These are phyloP conservation scores for Carposina sasakii DNA, from an alignment of 1,140 invertebrate genomes.

Conservation along the genomic window DNA sequence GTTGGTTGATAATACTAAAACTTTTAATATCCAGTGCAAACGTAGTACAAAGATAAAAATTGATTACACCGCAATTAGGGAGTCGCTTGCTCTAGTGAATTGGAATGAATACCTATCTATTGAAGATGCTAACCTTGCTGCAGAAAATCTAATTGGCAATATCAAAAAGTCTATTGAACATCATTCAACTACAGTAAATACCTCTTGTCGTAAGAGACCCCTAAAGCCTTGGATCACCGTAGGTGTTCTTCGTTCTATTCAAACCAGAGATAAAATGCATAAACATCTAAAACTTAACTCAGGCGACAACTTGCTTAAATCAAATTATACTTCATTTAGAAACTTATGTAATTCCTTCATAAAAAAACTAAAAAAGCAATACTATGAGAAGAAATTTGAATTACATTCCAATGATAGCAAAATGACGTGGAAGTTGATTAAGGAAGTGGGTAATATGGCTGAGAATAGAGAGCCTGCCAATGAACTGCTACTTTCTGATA, in stretches of 20 bases:
- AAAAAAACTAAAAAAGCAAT: background rate
- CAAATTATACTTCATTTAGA: background rate
- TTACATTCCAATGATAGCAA: too few relatives aligned
- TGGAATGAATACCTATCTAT: background rate
- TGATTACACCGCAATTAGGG: background rate
- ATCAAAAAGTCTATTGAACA: background rate
- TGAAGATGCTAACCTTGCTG: background rate
- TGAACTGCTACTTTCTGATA: too few relatives aligned
- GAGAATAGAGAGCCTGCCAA: too few relatives aligned
- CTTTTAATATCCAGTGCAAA: too few relatives aligned
- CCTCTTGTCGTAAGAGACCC: background rate
- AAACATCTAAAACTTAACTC: background rate
- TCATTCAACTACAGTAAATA: background rate
- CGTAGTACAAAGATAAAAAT: too few relatives aligned
- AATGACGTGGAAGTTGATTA: too few relatives aligned
- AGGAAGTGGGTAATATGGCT: too few relatives aligned
- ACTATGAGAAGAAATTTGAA: too few relatives aligned
- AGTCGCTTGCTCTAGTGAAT: background rate
- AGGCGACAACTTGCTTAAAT: background rate
- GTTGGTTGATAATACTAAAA: too few relatives aligned
- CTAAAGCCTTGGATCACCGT: conserved; percentile 1
- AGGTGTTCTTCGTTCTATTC: background rate
- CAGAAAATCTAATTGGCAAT: background rate
- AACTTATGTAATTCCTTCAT: background rate
- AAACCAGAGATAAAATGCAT: background rate